phyloP scores from a whole-genome alignment of 2,113 vertebrate species.

The Muscicapa adusta region DNA sequence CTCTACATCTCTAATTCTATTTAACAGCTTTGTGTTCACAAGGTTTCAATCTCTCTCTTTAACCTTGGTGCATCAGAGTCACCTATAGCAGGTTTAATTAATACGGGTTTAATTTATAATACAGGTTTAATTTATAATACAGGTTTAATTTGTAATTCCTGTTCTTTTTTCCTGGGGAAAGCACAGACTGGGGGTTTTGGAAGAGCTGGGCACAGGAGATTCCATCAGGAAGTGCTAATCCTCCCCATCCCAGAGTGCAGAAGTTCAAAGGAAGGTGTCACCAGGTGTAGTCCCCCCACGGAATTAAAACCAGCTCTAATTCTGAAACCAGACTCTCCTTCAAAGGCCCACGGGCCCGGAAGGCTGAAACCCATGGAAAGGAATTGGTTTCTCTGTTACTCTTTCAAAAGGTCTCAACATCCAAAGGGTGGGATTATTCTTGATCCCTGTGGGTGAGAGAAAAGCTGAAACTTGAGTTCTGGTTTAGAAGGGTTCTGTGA shows the following conservation, averaged over 20 bases:
- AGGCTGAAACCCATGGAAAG: not conserved
- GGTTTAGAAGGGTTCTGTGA: not conserved
- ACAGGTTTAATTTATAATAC: not conserved
- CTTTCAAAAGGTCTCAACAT: not conserved
- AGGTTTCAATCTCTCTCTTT: not conserved
- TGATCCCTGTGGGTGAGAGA: not conserved
- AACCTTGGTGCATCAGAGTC: rapidly evolving
- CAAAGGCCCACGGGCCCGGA: not conserved
- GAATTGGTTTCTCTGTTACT: rapidly evolving
- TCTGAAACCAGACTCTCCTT: not conserved
- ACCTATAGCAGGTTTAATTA: rapidly evolving
- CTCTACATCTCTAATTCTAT: too few species aligned
- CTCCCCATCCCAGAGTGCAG: not conserved
- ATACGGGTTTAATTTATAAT: too few species aligned
- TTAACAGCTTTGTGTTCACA: rapidly evolving
- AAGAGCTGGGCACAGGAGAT: not conserved
- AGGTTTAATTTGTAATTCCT: not conserved
- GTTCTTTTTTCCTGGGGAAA: not conserved
- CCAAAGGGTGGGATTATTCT: not conserved
- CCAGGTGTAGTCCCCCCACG: not conserved
- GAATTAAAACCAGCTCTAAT: not conserved
- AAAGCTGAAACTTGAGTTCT: not conserved
- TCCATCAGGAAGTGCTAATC: not conserved
- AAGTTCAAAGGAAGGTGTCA: not conserved
- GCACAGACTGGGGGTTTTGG: rapidly evolving